Evolutionary conservation across 1,140 invertebrate species (phyloP).

Genomic region (Bombus huntii): DNA sequence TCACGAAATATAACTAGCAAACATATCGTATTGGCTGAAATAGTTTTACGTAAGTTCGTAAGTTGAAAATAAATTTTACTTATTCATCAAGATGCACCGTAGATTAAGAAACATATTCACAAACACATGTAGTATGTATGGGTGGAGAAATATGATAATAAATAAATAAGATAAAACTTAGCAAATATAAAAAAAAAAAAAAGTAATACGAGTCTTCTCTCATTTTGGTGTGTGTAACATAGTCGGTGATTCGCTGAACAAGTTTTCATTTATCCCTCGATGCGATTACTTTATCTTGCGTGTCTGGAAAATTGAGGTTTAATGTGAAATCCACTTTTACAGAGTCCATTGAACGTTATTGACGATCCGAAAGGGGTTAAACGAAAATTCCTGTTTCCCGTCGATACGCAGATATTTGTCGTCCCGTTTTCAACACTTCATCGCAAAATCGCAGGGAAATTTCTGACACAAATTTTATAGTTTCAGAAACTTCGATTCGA

Average conservation of each 20-base stretch:
- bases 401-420: constrained; percentile 2
- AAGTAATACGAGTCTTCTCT: background rate
- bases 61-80: too few species aligned
- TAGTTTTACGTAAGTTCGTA: too few species aligned
- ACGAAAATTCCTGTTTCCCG: background rate
- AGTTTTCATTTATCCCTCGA: background rate
- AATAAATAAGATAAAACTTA: background rate
- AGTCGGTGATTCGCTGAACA: background rate
- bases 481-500: background rate
- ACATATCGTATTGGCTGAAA: too few species aligned
- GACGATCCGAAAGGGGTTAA: background rate
- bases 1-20: too few species aligned
- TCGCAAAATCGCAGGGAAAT: background rate
- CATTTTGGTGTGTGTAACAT: background rate
- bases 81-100: too few species aligned
- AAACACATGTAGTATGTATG: too few species aligned
- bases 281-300: background rate
- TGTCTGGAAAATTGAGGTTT: background rate
- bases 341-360: background rate
- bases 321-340: background rate
- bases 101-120: too few species aligned
- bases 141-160: too few species aligned
- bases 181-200: background rate
- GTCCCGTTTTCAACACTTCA: background rate
- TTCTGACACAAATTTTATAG: background rate